These are phyloP conservation scores for Picathartes gymnocephalus DNA, from an alignment of 2,113 vertebrate genomes.

Conservation along the genomic window DNA sequence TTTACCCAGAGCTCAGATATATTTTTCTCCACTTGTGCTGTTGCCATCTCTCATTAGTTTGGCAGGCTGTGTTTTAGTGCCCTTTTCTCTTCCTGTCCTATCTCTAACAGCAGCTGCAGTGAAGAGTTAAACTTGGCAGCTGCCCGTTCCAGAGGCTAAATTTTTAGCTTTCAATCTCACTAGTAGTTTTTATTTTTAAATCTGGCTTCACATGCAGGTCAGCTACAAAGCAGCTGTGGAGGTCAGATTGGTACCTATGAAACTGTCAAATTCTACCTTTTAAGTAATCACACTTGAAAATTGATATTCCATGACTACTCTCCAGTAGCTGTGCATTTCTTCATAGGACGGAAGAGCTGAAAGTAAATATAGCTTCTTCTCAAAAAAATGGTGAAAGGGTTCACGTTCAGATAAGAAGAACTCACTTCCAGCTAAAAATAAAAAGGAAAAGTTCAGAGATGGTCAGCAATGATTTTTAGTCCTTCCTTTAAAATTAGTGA, in stretches of 20 bases:
- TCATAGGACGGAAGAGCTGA: background rate
- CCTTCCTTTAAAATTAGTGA: background rate
- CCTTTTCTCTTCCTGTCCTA: background rate
- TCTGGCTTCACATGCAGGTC: background rate
- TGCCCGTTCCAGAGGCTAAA: background rate
- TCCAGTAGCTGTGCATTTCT: background rate
- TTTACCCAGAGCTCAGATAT: background rate
- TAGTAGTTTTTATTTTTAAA: background rate
- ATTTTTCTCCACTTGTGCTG: background rate
- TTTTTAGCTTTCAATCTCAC: background rate
- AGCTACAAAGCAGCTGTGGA: background rate
- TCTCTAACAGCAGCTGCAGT: background rate
- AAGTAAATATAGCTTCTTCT: background rate
- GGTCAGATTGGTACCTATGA: background rate
- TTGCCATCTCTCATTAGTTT: background rate
- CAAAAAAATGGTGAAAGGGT: background rate
- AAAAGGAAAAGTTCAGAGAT: background rate
- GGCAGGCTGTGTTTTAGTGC: background rate
- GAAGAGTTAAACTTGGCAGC: slow-evolving; percentile 3
- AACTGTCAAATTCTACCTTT: background rate
- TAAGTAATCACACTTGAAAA: background rate
- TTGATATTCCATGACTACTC: background rate
- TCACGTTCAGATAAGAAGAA: background rate
- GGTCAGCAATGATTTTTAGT: background rate
- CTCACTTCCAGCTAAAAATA: background rate